Base-by-base conservation (phyloP, 2,113 vertebrate species). In the Ptilorrhoa leucosticta region DNA sequence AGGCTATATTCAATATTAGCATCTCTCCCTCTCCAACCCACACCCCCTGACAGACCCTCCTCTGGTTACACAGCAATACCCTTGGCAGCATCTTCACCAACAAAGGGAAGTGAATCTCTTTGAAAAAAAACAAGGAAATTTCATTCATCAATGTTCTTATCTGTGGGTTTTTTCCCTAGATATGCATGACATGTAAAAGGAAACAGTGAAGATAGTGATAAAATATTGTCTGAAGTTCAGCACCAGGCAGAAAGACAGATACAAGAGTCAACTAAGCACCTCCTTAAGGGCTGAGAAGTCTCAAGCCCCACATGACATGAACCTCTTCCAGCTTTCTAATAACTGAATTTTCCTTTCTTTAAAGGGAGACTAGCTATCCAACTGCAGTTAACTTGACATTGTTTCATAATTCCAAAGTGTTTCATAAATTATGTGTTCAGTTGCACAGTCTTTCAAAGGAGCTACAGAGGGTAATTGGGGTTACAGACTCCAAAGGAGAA, bases 401-500 rank as follows among this genome's bases (percentile, higher is more conserved):
- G 77, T 57, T 95, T 89, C 14, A 2, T 89, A 95, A 97, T 68
- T 82, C 2, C 1, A 40, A 93, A 70, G 75, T 42, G 56, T 30
- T 93, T 89, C 73, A 31, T 83, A 94, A 94, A 93, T 94, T 87
- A 79, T 23, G 72, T 90, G 83, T 93, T 96, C 72, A 60, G 63
- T 53, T 94, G 91, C 96, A 93, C 15, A 33, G 84, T 45, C 61
- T 79, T 88, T 96, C 78, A 94, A 73, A 91, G 66, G 79, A 71
- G 89, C 84, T 68, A 42, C 47, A 89, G 90, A 95, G 84, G 84
- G 64, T 90, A 97, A 97, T 61, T 93, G 87, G 83, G 93, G 83
- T 93, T 93, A 91, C 60, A 96, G 60, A 90, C 85, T 91, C 88
- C 30, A 89, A 94, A 85, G 85, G 10, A 78, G 66, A 97, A 97